A percentile compares a stretch with the other conserved stretches of the same genome.
Evolutionary conservation across 37 sponge, comb jelly and placozoan species (phyloP).

Genomic region (Haliclona indistincta): DNA sequence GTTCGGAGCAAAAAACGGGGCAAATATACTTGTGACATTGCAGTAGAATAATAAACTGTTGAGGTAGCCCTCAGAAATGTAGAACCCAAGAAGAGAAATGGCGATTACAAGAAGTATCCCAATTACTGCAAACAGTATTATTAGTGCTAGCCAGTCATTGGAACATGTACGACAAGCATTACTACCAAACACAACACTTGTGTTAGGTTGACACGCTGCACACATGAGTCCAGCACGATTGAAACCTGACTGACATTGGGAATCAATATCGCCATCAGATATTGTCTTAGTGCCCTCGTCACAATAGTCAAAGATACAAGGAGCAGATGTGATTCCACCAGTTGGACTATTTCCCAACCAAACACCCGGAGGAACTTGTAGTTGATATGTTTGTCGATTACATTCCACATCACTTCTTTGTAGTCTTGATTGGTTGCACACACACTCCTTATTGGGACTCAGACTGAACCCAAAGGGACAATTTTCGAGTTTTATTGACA

Average conservation of each 20-base stretch:
- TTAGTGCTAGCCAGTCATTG: constrained; percentile 1
- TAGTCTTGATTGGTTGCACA: not conserved
- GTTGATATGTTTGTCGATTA: not conserved
- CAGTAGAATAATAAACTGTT: constrained; percentile 29
- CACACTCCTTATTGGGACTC: not conserved
- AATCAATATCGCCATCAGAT: not conserved
- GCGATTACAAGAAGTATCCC: constrained; percentile 23
- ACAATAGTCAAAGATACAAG: constrained; percentile 36
- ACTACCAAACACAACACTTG: constrained; percentile 23
- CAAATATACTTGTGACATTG: constrained; percentile 22
- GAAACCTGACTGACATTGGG: constrained; percentile 4
- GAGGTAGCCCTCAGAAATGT: constrained; percentile 38
- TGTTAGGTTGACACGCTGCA: constrained; percentile 13
- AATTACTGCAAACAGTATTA: constrained; percentile 13
- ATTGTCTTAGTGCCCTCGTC: not conserved
- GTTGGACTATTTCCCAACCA: constrained; percentile 43
- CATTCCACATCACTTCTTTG: too few relatives aligned
- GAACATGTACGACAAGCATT: constrained; percentile 9
- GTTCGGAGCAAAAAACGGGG: constrained; percentile 8
- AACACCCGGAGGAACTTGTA: not conserved
- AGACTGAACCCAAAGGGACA: constrained; percentile 22
- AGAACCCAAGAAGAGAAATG: constrained; percentile 15
- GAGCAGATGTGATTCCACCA: not conserved
- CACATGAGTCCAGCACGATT: constrained; percentile 30
- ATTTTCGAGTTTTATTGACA: constrained; percentile 19